Evolutionary conservation across 2,113 vertebrate genomes (phyloP), one percentile per base, ranked within the genome.

Genomic region (Odontesthes bonariensis): DNA sequence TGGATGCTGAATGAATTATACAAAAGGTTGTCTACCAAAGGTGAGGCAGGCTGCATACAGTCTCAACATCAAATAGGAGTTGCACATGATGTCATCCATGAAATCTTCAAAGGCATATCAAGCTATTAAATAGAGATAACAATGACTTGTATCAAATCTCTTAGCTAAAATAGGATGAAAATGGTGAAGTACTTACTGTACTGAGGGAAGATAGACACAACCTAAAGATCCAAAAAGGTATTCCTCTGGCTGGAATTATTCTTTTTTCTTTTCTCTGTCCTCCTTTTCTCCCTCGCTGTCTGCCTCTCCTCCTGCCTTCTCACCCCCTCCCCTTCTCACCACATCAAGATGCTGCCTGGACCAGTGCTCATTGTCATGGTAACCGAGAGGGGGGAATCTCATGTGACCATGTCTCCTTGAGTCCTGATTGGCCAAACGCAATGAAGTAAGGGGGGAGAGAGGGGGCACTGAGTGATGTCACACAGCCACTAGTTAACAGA

Each of bases 341-440:
- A 87, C 84, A 77, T 81, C 74, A 84, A 94, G 93, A 94, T 94
- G 93, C 92, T 94, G 93, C 87, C 91, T 93, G 93, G 91, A 93
- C 93, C 92, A 78, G 82, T 75, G 86, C 87, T 83, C 79, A 79
- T 94, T 85, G 88, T 88, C 92, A 93, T 93, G 91, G 94, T 72
- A 90, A 94, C 94, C 81, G 19, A 88, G 70, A 79, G 20, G 23
- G 52, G 72, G 64, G 76, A 55, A 47, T 74, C 51, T 89, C 91
- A 92, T 70, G 77, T 92, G 91, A 91, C 81, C 17, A 10, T 57
- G 11, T 72, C 61, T 85, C 69, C 70, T 68, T 40, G 55, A 11
- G 17, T n/a, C 0, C 49, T 1, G 80, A 92, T 91, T 89, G 88
- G 90, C 62, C 70, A 47, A 51, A 82, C 3, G 49, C 56, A 55